phyloP scores from a whole-genome alignment of 1,140 invertebrate genomes.

The Tetranychus urticae region DNA sequence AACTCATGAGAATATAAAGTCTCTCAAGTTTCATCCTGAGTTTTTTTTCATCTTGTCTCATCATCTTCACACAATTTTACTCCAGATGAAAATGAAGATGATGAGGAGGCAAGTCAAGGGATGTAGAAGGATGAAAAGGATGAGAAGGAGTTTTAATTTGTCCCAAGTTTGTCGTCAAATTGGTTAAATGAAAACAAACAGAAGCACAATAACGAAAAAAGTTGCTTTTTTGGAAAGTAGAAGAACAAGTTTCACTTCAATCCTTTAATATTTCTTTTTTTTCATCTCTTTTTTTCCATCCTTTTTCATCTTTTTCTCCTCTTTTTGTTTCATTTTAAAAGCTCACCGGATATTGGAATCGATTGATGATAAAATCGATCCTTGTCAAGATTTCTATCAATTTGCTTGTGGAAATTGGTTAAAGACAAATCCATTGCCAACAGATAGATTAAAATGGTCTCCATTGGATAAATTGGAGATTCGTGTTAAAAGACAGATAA shows the following conservation, averaged over 20 bases:
- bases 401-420: conserved; percentile 34
- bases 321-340: neutral
- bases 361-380: conserved; percentile 49
- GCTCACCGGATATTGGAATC: conserved; percentile 9
- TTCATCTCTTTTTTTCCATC: neutral
- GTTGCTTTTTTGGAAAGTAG: neutral
- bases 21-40: too few species aligned
- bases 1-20: too few species aligned
- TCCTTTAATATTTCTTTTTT: neutral
- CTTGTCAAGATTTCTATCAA: conserved; percentile 46
- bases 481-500: neutral
- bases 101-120: too few species aligned
- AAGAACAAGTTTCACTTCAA: neutral
- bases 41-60: too few species aligned
- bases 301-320: neutral
- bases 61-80: too few species aligned
- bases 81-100: too few species aligned
- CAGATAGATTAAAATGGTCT: neutral
- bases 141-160: too few species aligned
- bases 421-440: neutral
- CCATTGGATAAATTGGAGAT: neutral
- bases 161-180: too few species aligned
- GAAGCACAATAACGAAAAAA: too few species aligned
- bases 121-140: too few species aligned
- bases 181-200: too few species aligned